Evolutionary conservation across 2,113 vertebrate genomes (phyloP).

Genomic region (Nanorana parkeri): DNA sequence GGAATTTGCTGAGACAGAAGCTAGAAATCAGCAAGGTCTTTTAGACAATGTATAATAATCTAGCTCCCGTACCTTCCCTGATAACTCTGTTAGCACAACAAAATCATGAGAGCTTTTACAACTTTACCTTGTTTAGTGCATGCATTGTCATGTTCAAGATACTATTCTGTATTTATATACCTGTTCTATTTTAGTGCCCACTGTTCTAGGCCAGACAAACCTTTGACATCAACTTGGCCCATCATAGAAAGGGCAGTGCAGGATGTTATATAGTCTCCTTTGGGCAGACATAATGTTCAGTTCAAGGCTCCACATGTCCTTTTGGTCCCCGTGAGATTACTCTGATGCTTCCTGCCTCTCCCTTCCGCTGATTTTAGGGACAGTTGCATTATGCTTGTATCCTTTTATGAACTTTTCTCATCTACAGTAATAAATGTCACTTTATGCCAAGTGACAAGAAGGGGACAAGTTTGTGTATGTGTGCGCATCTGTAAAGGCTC

Average conservation of each 20-base stretch:
- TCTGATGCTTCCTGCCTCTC: conserved; percentile 49
- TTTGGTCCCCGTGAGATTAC: neutral
- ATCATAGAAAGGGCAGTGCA: conserved; percentile 11
- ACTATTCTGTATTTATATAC: neutral
- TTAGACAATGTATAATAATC: neutral
- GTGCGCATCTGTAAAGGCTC: too few species aligned
- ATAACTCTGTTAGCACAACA: neutral
- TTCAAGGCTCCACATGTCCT: neutral
- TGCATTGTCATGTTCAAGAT: neutral
- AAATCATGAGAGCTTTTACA: neutral
- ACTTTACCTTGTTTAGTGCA: neutral
- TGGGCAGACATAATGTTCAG: conserved; percentile 10
- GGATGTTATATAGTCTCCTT: conserved; percentile 21
- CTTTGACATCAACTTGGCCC: neutral
- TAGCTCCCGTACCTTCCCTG: neutral
- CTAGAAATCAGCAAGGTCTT: neutral
- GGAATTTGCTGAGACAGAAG: neutral
- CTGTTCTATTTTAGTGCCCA: neutral
- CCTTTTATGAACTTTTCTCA: neutral
- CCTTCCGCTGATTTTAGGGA: conserved; percentile 32
- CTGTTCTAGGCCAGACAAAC: neutral
- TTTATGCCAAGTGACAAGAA: too few species aligned
- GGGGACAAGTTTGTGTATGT: too few species aligned
- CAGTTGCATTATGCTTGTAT: neutral
- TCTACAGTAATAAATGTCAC: neutral